Evolutionary conservation across 2,888 invertebrate genomes (phyloP).

Genomic region (Alsophila aescularia): DNA sequence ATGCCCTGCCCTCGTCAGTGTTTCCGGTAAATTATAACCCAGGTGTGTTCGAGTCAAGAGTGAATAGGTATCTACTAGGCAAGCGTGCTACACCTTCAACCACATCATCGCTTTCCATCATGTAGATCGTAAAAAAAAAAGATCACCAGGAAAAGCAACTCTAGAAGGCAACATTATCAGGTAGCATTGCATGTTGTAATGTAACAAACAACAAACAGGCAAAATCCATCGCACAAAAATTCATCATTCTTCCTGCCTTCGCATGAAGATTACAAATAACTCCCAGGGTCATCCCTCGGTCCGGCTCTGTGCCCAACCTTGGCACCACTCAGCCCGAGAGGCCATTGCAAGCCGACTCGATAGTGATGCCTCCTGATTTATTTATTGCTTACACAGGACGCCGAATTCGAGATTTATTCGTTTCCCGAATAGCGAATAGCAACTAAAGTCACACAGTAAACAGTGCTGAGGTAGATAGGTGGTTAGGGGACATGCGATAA

Average conservation of each 20-base stretch:
- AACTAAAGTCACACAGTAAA: slow-evolving; percentile 15
- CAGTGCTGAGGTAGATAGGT: slow-evolving; percentile 14
- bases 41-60: too few species aligned
- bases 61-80: too few species aligned
- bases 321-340: slow-evolving; percentile 7
- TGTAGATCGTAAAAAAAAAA: too few species aligned
- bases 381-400: slow-evolving; percentile 30
- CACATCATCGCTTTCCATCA: too few species aligned
- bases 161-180: too few species aligned
- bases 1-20: too few species aligned
- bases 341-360: slow-evolving; percentile 19
- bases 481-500: slow-evolving; percentile 6
- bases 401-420: slow-evolving; percentile 29
- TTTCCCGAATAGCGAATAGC: slow-evolving; percentile 16
- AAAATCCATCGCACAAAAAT: too few species aligned
- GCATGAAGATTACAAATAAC: background rate
- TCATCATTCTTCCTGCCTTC: background rate
- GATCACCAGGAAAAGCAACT: too few species aligned
- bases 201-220: too few species aligned
- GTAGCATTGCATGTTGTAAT: too few species aligned
- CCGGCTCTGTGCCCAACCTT: slow-evolving; percentile 8
- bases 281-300: background rate
- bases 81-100: too few species aligned
- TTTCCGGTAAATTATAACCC: too few species aligned
- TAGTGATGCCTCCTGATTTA: slow-evolving; percentile 29